Evolutionary conservation across 2,113 vertebrate genomes (phyloP).

Genomic region (Nibea albiflora): DNA sequence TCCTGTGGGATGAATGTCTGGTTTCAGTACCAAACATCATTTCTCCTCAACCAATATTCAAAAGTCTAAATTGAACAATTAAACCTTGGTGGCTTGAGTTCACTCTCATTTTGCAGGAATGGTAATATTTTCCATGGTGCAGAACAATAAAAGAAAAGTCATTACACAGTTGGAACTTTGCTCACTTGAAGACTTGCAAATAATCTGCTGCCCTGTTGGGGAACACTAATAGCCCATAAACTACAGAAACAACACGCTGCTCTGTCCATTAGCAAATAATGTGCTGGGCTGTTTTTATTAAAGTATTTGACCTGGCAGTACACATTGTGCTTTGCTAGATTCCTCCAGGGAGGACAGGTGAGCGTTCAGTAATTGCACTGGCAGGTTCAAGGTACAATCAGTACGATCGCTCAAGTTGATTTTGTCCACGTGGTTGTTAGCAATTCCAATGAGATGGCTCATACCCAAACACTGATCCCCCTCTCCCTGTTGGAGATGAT

Average conservation of each 20-base stretch:
- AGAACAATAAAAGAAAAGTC: slow-evolving; percentile 13
- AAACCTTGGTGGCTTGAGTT: no score
- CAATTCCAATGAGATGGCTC: slow-evolving; percentile 59
- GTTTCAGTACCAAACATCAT: background rate
- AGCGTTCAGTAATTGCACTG: slow-evolving; percentile 41
- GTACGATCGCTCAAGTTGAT: slow-evolving; percentile 42
- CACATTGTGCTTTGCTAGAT: no score
- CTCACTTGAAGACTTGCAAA: slow-evolving; percentile 19
- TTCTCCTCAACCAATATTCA: background rate
- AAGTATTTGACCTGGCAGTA: slow-evolving; percentile 41
- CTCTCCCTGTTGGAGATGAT: slow-evolving; percentile 42
- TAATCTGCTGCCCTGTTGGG: slow-evolving; percentile 25
- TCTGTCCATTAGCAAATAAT: slow-evolving; percentile 50
- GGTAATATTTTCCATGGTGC: background rate
- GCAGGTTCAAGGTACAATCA: slow-evolving; percentile 56
- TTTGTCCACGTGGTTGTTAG: slow-evolving; percentile 50
- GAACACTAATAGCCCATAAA: background rate
- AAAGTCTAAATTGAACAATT: no score
- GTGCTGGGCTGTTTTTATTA: slow-evolving; percentile 14
- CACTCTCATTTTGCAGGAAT: background rate
- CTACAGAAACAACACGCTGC: slow-evolving; percentile 24
- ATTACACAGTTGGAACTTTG: slow-evolving; percentile 21
- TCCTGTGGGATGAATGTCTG: background rate
- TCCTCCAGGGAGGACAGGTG: slow-evolving; percentile 19
- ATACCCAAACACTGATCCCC: slow-evolving; percentile 29